Evolutionary conservation across 2,797 vertebrate species (phyloP), one percentile per base, ranked within the genome.

Genomic region (Discoglossus pictus): DNA sequence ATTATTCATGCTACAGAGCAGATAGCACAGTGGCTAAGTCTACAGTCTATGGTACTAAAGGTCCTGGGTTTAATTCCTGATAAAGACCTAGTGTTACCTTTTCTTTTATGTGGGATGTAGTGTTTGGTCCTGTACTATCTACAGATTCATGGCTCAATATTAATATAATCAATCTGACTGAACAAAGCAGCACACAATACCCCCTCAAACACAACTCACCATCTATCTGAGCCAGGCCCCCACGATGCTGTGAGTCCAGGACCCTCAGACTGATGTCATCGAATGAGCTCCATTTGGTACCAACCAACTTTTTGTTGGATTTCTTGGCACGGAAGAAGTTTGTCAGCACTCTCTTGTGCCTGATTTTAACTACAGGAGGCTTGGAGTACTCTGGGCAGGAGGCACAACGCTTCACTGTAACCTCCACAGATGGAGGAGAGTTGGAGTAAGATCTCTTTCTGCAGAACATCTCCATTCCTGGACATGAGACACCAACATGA

Each of bases 401-500:
- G 13, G 39, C 24, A 1, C 56, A 59, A 0, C 72, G 24, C 72
- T 48, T 68, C 23, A 68, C 72, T 1, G 34, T 50, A 27, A 34
- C 38, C 1, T 21, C 53, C 2, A 48, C 27, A 13, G 20, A 15
- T 1, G 59, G 59, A 4, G 65, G 65, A 2, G 72, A 69, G 7
- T 31, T 23, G 0, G 34, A 12, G 12, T 56, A n/a, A 1, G 40
- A 39, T 2, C 53, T 23, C 5, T 69, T 74, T 11, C 65, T 51
- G 35, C 72, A 53, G 46, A 64, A 65, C 31, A 73, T 7, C 18
- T 25, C 72, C 65, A 68, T 64, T 1, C n/a, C 50, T 55, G 21
- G 16, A 38, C 18, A 0, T 2, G 15, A 9, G 4, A 16, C 17
- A 2, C 8, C n/a, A 18, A 2, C 11, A n/a, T 7, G 2, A n/a